These are phyloP conservation scores for Columba livia DNA, from an alignment of 2,113 vertebrate species.

Conservation along the genomic window DNA sequence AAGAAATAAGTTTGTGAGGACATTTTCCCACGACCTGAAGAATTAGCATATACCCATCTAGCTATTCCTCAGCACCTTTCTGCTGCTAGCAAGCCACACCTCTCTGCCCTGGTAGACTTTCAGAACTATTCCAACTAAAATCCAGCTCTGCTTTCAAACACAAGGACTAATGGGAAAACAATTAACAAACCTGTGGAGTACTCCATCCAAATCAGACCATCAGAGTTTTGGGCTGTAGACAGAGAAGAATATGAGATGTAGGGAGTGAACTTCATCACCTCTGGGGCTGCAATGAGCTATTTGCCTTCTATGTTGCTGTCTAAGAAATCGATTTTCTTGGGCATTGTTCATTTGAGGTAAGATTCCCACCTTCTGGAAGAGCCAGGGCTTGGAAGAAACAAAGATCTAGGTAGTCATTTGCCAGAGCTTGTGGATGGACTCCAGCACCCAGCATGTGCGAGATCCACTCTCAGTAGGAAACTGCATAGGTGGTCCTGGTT, in stretches of 20 bases:
- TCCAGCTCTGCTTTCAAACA: not conserved
- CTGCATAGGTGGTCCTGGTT: not conserved
- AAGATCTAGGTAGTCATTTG: not conserved
- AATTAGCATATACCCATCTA: not conserved
- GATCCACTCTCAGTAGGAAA: not conserved
- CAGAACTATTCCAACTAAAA: not conserved
- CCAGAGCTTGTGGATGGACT: not conserved
- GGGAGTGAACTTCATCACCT: not conserved
- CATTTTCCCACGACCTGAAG: not conserved
- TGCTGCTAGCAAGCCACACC: not conserved
- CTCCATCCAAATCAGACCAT: not conserved
- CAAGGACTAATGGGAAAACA: not conserved
- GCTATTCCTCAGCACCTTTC: not conserved
- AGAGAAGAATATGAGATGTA: not conserved
- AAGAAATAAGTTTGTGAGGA: not conserved
- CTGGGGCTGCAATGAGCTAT: not conserved
- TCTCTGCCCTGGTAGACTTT: not conserved
- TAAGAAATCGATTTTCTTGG: not conserved
- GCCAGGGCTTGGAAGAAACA: not conserved
- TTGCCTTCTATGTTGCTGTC: not conserved
- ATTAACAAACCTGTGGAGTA: not conserved
- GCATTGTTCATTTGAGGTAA: not conserved
- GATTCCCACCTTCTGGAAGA: not conserved
- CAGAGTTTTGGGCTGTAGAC: not conserved
- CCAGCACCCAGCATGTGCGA: rapidly evolving